These are phyloP conservation scores for Silurus meridionalis DNA, from an alignment of 2,113 vertebrate genomes.

Conservation along the genomic window DNA sequence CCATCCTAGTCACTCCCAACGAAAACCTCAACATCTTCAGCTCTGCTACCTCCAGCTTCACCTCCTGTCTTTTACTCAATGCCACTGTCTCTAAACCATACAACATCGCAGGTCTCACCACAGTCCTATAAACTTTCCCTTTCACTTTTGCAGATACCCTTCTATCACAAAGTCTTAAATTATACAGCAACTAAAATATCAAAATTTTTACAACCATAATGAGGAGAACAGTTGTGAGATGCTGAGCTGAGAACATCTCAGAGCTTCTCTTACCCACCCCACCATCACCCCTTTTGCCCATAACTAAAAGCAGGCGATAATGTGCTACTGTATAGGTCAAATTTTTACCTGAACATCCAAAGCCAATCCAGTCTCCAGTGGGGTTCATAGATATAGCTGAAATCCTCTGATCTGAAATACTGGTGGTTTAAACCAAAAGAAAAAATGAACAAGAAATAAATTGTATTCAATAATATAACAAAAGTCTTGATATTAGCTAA, in stretches of 20 bases:
- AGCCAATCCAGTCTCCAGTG: slow-evolving; percentile 93
- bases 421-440: slow-evolving; percentile 55
- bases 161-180: too few relatives aligned
- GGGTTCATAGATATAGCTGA: slow-evolving; percentile 82
- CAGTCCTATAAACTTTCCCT: too few relatives aligned
- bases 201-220: not conserved
- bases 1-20: too few relatives aligned
- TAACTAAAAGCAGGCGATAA: not conserved
- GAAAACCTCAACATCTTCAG: too few relatives aligned
- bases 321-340: not conserved
- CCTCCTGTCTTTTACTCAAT: too few relatives aligned
- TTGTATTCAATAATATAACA: not conserved
- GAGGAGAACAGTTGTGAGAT: not conserved
- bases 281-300: not conserved
- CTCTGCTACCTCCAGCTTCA: too few relatives aligned
- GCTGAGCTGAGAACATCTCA: not conserved
- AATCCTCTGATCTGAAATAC: slow-evolving; percentile 92
- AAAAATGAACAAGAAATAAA: not conserved
- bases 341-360: slow-evolving; percentile 88
- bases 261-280: not conserved
- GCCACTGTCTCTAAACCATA: too few relatives aligned
- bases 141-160: too few relatives aligned
- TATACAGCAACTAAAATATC: not conserved
- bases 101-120: too few relatives aligned
- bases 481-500: not conserved